Evolutionary conservation across 2,888 invertebrate genomes (phyloP), one percentile per base, ranked within the genome.

Genomic region (Drosophila paracracens): DNA sequence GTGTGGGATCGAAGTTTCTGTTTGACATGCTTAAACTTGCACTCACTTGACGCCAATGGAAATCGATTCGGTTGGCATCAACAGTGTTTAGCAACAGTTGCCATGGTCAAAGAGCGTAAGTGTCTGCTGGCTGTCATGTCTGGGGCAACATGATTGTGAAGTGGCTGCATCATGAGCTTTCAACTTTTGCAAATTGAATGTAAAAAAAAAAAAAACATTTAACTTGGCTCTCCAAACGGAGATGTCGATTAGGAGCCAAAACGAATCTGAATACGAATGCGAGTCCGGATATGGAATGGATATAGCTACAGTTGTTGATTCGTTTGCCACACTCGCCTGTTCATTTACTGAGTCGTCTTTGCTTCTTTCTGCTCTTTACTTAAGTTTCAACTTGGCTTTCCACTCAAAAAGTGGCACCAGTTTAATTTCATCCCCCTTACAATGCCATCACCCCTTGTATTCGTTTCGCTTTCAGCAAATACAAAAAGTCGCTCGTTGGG

Each of bases 101-200:
- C 27, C 18, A 10, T 56, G 56, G 38, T 56, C 56, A 36, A 40
- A 56, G 56, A 56, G 56, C 53, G 33, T 27, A 27, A 36, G 27
- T 54, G 4, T 25, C 18, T 54, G 10, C 10, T 31, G 54, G 40
- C 25, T 54, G 72, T 64, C 86, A 79, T 79, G 66, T 75, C 59
- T 70, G 76, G 73, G 82, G 83, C 86, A 76, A 79, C 83, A 88
- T 85, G 53, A 2, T n/a, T 29, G n/a, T 54, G 64, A 63, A 70
- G 57, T 58, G 76, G 70, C 67, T 54, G 58, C 76, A 71, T 88
- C 89, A 82, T 86, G 82, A 74, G 89, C 89, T 76, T 75, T 82
- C 70, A 88, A 88, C 80, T 79, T 84, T 85, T 74, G 72, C 64
- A 88, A 88, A 82, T 83, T 86, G 76, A 85, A 88, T 88, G 76